A percentile compares a stretch with the other conserved stretches of the same genome.
phyloP scores from a whole-genome alignment of 1,140 invertebrate species.

The Camponotus floridanus region DNA sequence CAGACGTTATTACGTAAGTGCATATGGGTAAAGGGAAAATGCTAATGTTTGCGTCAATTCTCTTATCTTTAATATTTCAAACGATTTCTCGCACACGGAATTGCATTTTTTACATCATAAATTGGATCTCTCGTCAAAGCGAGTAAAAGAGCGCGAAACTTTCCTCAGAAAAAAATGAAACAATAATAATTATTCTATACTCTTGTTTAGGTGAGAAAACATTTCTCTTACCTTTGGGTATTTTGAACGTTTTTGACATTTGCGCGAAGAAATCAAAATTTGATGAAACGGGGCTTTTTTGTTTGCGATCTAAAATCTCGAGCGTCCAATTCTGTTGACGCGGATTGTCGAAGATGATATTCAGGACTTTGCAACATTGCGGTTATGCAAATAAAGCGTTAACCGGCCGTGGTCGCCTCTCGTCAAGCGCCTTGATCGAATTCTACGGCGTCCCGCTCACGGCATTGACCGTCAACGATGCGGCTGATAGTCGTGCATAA shows the following conservation, averaged over 20 bases:
- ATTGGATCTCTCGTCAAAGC: slow-evolving; percentile 11
- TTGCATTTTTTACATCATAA: not conserved
- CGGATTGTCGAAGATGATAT: slow-evolving; percentile 28
- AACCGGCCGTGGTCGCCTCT: slow-evolving; percentile 39
- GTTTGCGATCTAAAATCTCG: slow-evolving; percentile 15
- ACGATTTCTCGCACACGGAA: slow-evolving; percentile 1
- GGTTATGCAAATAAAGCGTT: slow-evolving; percentile 59
- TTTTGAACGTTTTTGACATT: not conserved
- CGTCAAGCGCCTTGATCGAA: slow-evolving; percentile 49
- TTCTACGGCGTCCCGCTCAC: slow-evolving; percentile 37
- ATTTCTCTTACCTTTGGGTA: too few species aligned
- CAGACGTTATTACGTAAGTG: slow-evolving; percentile 14
- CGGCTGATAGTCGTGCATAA: slow-evolving; percentile 60
- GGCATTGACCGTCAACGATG: slow-evolving; percentile 61
- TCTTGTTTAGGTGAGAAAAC: too few species aligned
- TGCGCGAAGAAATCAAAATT: not conserved
- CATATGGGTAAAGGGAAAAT: not conserved
- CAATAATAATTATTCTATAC: slow-evolving; percentile 1
- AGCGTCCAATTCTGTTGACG: slow-evolving; percentile 16
- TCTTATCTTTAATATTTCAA: not conserved
- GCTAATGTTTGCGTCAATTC: not conserved
- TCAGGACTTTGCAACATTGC: slow-evolving; percentile 44
- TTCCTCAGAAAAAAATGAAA: not conserved
- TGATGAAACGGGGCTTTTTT: not conserved
- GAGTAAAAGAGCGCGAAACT: not conserved